Conservation (phyloP, 2,113 vertebrate genomes). For the Cyphomyrus discorhynchus region DNA sequence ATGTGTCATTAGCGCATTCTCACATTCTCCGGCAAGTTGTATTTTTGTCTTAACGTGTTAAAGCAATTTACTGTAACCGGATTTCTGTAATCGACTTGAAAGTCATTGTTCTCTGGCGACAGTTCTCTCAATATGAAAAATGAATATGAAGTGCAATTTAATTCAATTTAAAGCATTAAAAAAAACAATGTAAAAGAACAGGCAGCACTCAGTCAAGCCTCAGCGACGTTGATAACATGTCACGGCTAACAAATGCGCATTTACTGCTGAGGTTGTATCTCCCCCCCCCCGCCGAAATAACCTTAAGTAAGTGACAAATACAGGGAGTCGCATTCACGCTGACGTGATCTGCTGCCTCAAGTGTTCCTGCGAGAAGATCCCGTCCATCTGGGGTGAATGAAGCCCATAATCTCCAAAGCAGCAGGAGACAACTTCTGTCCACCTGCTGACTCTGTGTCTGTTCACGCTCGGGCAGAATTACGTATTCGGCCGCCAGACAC, state of each 20-base stretch:
- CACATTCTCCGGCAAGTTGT: neutral
- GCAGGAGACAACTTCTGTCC: neutral
- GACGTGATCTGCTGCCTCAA: conserved; percentile 3
- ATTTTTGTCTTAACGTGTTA: neutral
- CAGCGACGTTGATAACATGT: neutral
- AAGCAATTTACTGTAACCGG: neutral
- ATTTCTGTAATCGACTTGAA: neutral
- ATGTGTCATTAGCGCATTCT: neutral
- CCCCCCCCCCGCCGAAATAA: neutral
- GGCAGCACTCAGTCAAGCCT: neutral
- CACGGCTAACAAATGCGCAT: neutral
- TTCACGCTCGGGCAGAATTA: neutral
- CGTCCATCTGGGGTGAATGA: conserved; percentile 11
- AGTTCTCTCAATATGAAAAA: neutral
- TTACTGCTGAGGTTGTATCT: neutral
- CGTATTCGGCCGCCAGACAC: neutral
- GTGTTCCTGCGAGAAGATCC: conserved; percentile 9
- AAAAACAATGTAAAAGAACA: neutral
- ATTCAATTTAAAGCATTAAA: neutral
- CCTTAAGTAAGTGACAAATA: conserved; percentile 10
- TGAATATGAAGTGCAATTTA: conserved; percentile 1
- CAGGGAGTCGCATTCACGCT: neutral
- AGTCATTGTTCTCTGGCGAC: neutral
- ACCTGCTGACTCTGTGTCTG: conserved; percentile 5
- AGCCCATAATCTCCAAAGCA: neutral